A percentile compares a stretch with the other conserved stretches of the same genome.
Evolutionary conservation across 64 coral and sea anemone species (phyloP).

Genomic region (Orbicella faveolata): DNA sequence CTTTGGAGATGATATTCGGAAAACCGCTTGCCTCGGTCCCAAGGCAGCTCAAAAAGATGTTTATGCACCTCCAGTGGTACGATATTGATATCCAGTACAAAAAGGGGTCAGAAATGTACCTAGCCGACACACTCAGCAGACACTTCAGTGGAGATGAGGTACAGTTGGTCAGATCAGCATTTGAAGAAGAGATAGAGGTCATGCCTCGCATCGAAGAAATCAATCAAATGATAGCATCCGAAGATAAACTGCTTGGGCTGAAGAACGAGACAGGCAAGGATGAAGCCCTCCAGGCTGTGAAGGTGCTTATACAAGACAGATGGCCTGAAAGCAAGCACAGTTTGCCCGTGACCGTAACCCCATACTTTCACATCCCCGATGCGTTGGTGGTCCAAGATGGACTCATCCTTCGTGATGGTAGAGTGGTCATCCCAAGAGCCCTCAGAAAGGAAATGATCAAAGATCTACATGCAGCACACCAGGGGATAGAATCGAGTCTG

Average conservation of each 20-base stretch:
- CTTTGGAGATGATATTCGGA: background rate
- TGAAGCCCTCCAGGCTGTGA: background rate
- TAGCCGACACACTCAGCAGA: constrained; percentile 10
- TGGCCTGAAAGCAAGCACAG: constrained; percentile 6
- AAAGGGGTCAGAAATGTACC: constrained; percentile 10
- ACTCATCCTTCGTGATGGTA: constrained; percentile 2
- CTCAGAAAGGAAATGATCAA: constrained; percentile 18
- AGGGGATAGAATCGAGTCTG: constrained; percentile 5
- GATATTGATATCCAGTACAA: constrained; percentile 34
- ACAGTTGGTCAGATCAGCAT: background rate
- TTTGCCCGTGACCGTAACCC: background rate
- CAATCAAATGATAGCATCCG: background rate
- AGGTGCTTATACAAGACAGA: background rate
- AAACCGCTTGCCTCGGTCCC: background rate
- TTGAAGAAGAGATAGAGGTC: constrained; percentile 25
- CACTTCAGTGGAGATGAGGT: background rate
- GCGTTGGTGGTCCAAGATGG: constrained; percentile 18
- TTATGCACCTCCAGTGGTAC: background rate
- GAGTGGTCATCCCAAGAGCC: constrained; percentile 15
- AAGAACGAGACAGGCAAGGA: constrained; percentile 5
- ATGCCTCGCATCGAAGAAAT: background rate
- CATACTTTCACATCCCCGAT: constrained; percentile 26
- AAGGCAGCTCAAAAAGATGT: background rate
- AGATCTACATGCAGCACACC: constrained; percentile 28
- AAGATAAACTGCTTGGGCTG: background rate